Evolutionary conservation across 2,797 vertebrate species (phyloP), one percentile per base, ranked within the genome.

Genomic region (Acanthurus tractus): DNA sequence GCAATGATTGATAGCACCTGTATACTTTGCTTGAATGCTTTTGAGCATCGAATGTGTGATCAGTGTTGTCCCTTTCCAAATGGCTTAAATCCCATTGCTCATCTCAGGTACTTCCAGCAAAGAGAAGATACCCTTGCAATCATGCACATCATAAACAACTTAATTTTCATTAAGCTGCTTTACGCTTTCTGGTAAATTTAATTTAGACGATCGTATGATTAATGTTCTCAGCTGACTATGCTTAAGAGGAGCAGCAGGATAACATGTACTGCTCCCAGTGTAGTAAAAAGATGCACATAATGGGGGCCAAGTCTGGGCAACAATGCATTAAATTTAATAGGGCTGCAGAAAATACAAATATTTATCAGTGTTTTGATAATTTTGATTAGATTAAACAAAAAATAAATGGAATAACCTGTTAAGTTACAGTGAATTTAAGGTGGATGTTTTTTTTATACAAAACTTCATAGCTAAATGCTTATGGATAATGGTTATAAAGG

Each of bases 141-240:
- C 92, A 91, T 76, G 87, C 86, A 70, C 84, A 90, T 90, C 79
- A 88, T 89, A 91, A 93, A 93, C 89, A 91, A 87, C 84, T 86
- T 92, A 50, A 91, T 93, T 92, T 91, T 90, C 89, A 93, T 93
- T 89, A 90, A 85, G 88, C 67, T 62, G 82, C 81, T 88, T 88
- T 77, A 89, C 61, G 57, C 84, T 89, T 88, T 85, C 87, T 74
- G 78, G 80, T 83, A 78, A 82, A 90, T 90, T 88, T 87, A 89
- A 92, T 91, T 89, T 81, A 49, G 70, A 86, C 45, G n/a, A 74
- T 74, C 57, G 34, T 40, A 15, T 92, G 88, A 92, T 92, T 87
- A 84, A 92, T 91, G 86, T 76, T 77, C 70, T 78, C 79, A 61
- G 84, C 72, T 69, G 74, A 66, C 70, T 72, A 42, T 85, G 66